A percentile compares a stretch with the other conserved stretches of the same genome.
These are phyloP conservation scores for Porphyrio hochstetteri DNA, from an alignment of 2,113 vertebrate species.

Conservation along the genomic window DNA sequence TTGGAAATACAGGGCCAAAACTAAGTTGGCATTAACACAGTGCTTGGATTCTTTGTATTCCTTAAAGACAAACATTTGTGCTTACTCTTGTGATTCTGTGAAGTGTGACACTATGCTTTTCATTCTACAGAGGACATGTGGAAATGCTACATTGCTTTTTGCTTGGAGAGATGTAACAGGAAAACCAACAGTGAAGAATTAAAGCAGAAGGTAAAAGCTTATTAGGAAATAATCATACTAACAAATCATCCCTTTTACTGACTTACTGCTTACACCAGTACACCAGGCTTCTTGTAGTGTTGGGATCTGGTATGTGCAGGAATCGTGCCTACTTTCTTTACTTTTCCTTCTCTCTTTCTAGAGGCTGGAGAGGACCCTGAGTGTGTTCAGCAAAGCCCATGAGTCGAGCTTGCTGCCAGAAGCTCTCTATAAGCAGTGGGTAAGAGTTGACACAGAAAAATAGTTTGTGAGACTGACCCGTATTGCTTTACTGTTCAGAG, in stretches of 20 bases:
- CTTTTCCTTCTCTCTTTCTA: conserved; percentile 58
- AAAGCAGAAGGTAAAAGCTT: conserved; percentile 80
- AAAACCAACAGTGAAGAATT: conserved; percentile 88
- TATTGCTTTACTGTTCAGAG: neutral
- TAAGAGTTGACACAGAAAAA: conserved; percentile 66
- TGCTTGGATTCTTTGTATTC: neutral
- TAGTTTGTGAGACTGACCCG: neutral
- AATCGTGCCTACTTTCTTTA: neutral
- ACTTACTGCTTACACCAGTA: neutral
- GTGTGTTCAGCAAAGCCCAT: conserved; percentile 80
- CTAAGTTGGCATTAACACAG: neutral
- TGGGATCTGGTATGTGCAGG: neutral
- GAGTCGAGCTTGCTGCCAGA: conserved; percentile 81
- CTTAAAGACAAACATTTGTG: neutral
- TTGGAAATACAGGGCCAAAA: neutral
- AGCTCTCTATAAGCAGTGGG: conserved; percentile 88
- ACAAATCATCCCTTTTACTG: neutral
- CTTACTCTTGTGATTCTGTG: neutral
- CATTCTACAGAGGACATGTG: conserved; percentile 86
- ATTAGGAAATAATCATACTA: neutral
- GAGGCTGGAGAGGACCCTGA: conserved; percentile 84
- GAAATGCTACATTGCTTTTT: conserved; percentile 88
- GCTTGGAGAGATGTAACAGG: conserved; percentile 86
- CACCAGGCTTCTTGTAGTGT: neutral
- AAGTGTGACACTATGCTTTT: conserved; percentile 3